Evolutionary conservation across 2,113 vertebrate genomes (phyloP).

Genomic region (Dicaeum eximium): DNA sequence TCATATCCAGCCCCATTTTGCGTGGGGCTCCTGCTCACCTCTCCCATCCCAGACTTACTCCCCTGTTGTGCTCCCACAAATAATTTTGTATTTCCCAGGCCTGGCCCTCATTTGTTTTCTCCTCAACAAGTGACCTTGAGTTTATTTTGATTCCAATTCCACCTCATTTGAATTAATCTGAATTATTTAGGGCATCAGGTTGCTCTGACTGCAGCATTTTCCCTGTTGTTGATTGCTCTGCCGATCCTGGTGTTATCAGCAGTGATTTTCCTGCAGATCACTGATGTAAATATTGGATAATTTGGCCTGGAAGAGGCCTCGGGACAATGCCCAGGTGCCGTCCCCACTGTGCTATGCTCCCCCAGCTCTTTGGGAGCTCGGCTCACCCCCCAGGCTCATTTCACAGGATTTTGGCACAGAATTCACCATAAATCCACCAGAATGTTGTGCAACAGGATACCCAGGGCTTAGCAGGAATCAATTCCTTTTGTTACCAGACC

Average conservation of each 20-base stretch:
- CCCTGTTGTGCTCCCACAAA: background rate
- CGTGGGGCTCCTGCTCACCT: background rate
- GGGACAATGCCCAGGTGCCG: background rate
- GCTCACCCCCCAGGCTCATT: background rate
- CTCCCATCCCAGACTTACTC: background rate
- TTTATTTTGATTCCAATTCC: background rate
- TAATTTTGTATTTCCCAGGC: background rate
- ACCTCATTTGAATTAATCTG: background rate
- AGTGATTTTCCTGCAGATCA: constrained; percentile 9
- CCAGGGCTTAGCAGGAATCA: background rate
- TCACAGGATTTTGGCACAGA: background rate
- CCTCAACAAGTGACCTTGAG: background rate
- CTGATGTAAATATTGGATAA: background rate
- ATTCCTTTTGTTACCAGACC: background rate
- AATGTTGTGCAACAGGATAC: background rate
- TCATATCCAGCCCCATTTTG: background rate
- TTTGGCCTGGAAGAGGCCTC: background rate
- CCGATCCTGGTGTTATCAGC: background rate
- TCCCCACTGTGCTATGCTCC: background rate
- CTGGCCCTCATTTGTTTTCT: background rate
- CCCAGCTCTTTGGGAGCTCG: background rate
- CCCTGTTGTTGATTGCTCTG: background rate
- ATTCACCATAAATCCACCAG: background rate
- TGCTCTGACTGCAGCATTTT: background rate
- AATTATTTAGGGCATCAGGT: background rate